Evolutionary conservation across 2,888 invertebrate species (phyloP).

Genomic region (Dione juno): DNA sequence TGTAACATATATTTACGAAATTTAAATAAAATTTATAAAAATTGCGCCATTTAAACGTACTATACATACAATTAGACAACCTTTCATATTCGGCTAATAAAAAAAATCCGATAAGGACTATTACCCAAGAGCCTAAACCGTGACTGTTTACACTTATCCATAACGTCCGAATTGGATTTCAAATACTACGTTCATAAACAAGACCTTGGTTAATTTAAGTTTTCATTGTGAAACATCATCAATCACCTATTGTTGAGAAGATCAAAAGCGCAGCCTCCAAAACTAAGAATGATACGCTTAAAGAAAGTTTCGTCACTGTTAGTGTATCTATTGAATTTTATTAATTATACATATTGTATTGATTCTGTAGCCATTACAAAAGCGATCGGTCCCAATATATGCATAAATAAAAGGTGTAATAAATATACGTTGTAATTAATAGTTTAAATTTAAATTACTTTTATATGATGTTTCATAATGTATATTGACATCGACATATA

Average conservation of each 20-base stretch:
- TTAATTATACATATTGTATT: conserved; percentile 26
- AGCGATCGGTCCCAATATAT: neutral
- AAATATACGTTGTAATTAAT: neutral
- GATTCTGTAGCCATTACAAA: neutral
- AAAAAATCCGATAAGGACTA: neutral
- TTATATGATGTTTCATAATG: neutral
- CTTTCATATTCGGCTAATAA: neutral
- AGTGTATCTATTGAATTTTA: neutral
- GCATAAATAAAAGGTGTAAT: neutral
- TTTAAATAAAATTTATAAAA: neutral
- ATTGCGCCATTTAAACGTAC: no score
- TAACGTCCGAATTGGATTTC: neutral
- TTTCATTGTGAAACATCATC: conserved; percentile 35
- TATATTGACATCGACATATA: no score
- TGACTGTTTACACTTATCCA: neutral
- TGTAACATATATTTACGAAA: no score
- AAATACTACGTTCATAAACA: neutral
- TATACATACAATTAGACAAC: neutral
- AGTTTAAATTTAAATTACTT: neutral
- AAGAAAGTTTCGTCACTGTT: conserved; percentile 40
- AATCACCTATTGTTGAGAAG: conserved; percentile 41
- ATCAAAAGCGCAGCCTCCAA: conserved; percentile 36
- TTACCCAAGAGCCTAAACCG: neutral
- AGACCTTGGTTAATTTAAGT: conserved; percentile 18
- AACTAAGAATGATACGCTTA: conserved; percentile 32